Evolutionary conservation across 2,113 vertebrate species (phyloP).

Genomic region (human (Homo sapiens)): GRCh38 chr2:74581001-74581500

Average conservation of each 20-base stretch:
- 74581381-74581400: background rate
- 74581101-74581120: background rate
- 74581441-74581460: background rate
- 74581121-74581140: background rate
- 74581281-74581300: background rate
- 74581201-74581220: constrained; percentile 8
- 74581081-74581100: background rate
- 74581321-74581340: constrained; percentile 38
- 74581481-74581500: background rate
- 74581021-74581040: background rate
- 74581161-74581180: background rate
- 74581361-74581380: constrained; percentile 3
- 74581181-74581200: background rate
- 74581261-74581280: background rate
- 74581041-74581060: background rate
- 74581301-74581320: background rate
- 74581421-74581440: background rate
- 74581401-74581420: background rate
- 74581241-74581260: constrained; percentile 24
- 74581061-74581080: background rate
- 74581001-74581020: background rate
- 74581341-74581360: constrained; percentile 9
- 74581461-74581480: background rate
- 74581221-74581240: background rate
- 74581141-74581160: background rate